Percentiles rank a stretch among this genome's conserved stretches.
phyloP scores from a whole-genome alignment of 2,113 vertebrate genomes.

The Planiliza haematocheilus region DNA sequence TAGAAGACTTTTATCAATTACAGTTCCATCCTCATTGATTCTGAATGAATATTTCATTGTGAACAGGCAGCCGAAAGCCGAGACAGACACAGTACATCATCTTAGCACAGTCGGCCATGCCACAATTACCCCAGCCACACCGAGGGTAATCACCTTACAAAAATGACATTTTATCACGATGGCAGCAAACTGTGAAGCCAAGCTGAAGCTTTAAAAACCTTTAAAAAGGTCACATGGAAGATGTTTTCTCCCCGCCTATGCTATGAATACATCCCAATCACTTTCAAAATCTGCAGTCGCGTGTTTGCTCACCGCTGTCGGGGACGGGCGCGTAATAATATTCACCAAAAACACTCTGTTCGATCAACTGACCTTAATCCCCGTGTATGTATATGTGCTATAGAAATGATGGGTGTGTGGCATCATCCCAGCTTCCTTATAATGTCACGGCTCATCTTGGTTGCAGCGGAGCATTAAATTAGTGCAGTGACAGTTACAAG shows the following conservation, averaged over 20 bases:
- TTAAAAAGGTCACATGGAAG: neutral
- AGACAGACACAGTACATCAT: neutral
- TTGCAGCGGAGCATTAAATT: constrained; percentile 65
- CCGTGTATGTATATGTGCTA: neutral
- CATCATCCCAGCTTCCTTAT: constrained; percentile 22
- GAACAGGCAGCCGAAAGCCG: no score
- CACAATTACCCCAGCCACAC: neutral
- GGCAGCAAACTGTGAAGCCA: neutral
- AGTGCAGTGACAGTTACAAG: constrained; percentile 55
- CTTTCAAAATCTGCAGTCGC: neutral
- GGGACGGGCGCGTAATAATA: neutral
- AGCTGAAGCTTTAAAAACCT: neutral
- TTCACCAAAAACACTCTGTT: neutral
- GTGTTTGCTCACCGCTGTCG: no score
- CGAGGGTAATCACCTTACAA: neutral
- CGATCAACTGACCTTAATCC: constrained; percentile 12
- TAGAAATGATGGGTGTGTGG: constrained; percentile 10
- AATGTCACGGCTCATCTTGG: constrained; percentile 54
- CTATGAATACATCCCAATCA: neutral
- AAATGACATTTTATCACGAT: no score
- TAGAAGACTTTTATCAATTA: no score
- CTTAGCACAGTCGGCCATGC: neutral
- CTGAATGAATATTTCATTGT: no score
- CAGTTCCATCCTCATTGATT: neutral
- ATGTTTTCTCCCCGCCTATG: neutral